Percentiles rank a stretch among this genome's conserved stretches.
These are phyloP conservation scores for Blomia tropicalis DNA, from an alignment of 2,888 invertebrate species.

Conservation along the genomic window DNA sequence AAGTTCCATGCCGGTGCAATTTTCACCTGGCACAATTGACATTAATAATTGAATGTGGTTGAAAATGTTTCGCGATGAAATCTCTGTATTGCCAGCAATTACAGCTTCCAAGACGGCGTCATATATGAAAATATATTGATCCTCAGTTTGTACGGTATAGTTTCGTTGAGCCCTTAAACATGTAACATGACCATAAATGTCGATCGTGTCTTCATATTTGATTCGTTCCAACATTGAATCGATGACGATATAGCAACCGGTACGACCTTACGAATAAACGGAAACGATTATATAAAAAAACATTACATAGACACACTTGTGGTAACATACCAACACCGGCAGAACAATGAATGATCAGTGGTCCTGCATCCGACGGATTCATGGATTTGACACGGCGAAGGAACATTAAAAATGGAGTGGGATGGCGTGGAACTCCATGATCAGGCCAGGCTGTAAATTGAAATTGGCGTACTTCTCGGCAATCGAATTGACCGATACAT, in stretches of 20 bases:
- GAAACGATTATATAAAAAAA: neutral
- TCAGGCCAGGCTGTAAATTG: slow-evolving; percentile 99
- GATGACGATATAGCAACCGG: slow-evolving; percentile 94
- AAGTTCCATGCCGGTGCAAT: slow-evolving; percentile 77
- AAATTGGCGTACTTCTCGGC: slow-evolving; percentile 85
- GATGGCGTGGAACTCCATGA: slow-evolving; percentile 94
- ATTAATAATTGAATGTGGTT: slow-evolving; percentile 86
- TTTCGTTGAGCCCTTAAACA: slow-evolving; percentile 91
- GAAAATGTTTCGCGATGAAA: slow-evolving; percentile 82
- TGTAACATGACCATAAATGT: slow-evolving; percentile 97
- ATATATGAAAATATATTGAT: slow-evolving; percentile 98
- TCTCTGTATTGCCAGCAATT: slow-evolving; percentile 87
- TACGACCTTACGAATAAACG: slow-evolving; percentile 74
- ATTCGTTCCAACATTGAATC: slow-evolving; percentile 97
- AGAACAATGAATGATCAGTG: slow-evolving; percentile 78
- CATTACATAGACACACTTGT: neutral
- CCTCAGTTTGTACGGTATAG: slow-evolving; percentile 99
- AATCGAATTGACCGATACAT: slow-evolving; percentile 45
- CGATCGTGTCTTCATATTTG: slow-evolving; percentile 90
- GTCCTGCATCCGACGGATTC: slow-evolving; percentile 81
- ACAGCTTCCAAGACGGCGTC: slow-evolving; percentile 93
- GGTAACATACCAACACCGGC: slow-evolving; percentile 21
- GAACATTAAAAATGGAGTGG: slow-evolving; percentile 94
- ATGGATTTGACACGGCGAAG: slow-evolving; percentile 74
- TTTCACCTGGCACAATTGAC: slow-evolving; percentile 51